Evolutionary conservation across 2,797 vertebrate species (phyloP).

Genomic region (Diglossa cyanea): DNA sequence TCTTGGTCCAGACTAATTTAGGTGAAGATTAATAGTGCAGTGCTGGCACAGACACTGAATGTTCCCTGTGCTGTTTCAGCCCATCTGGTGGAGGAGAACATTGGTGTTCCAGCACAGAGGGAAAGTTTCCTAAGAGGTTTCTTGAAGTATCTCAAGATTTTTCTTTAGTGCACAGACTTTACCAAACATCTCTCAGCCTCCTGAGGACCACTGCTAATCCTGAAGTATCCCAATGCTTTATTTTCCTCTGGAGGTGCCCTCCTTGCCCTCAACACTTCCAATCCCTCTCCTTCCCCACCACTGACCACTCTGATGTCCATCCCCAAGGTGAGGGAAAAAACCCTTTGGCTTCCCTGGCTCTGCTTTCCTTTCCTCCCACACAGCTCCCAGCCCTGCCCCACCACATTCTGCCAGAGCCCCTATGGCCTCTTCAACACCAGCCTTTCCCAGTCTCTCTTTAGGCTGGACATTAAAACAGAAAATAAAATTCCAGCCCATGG

Average conservation of each 20-base stretch:
- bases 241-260: background rate
- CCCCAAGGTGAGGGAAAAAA: background rate
- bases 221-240: background rate
- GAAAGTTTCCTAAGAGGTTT: background rate
- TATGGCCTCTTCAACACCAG: background rate
- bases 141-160: background rate
- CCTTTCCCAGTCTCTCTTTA: background rate
- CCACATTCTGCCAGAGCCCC: no score
- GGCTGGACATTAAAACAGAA: background rate
- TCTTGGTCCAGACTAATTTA: background rate
- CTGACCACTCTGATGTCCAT: background rate
- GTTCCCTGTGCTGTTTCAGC: background rate
- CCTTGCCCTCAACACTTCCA: background rate
- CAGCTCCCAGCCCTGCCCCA: background rate
- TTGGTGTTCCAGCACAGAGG: background rate
- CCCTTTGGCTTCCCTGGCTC: background rate
- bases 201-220: background rate
- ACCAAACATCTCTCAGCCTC: background rate
- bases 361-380: background rate
- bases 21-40: background rate
- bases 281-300: background rate
- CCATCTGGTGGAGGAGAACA: background rate
- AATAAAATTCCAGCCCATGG: background rate
- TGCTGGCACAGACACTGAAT: background rate
- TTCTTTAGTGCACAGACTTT: background rate